A percentile compares a stretch with the other conserved stretches of the same genome.
Evolutionary conservation across 2,797 vertebrate species (phyloP).

Genomic region (Chaenodraco wilsoni): DNA sequence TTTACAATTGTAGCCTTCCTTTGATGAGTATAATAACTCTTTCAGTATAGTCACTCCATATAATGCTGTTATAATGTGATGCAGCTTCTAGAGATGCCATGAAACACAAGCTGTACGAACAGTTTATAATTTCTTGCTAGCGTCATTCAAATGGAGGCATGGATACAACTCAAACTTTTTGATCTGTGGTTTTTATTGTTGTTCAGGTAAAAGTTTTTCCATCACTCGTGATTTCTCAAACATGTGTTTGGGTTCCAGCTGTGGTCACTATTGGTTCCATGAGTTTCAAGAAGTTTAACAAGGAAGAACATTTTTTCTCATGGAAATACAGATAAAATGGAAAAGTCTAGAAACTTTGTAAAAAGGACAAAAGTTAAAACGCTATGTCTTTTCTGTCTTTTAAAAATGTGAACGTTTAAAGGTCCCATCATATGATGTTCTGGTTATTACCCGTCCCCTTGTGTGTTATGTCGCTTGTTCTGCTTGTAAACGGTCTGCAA

Average conservation of each 20-base stretch:
- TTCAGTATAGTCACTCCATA: not conserved
- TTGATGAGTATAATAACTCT: not conserved
- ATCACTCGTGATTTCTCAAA: conserved; percentile 27
- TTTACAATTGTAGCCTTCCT: not conserved
- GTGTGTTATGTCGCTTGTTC: too few relatives aligned
- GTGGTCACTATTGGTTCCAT: not conserved
- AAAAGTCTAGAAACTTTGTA: conserved; percentile 40
- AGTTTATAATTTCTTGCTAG: not conserved
- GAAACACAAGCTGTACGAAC: too few relatives aligned
- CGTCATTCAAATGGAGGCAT: conserved; percentile 19
- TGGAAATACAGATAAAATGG: conserved; percentile 15
- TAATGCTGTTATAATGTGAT: not conserved
- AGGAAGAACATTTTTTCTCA: not conserved
- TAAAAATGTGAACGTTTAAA: not conserved
- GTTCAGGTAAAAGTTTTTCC: not conserved
- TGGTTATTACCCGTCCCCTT: too few relatives aligned
- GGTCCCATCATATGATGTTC: too few relatives aligned
- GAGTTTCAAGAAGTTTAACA: conserved; percentile 19
- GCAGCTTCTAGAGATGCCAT: not conserved
- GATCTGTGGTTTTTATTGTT: conserved; percentile 15
- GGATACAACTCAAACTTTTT: conserved; percentile 7
- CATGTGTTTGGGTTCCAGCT: conserved; percentile 3
- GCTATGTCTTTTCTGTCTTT: conserved; percentile 4
- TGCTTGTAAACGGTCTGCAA: too few relatives aligned
- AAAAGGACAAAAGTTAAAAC: conserved; percentile 9